A percentile compares a stretch with the other conserved stretches of the same genome.
Conservation (phyloP, 2,113 vertebrate species). For the Lucifuga dentata region DNA sequence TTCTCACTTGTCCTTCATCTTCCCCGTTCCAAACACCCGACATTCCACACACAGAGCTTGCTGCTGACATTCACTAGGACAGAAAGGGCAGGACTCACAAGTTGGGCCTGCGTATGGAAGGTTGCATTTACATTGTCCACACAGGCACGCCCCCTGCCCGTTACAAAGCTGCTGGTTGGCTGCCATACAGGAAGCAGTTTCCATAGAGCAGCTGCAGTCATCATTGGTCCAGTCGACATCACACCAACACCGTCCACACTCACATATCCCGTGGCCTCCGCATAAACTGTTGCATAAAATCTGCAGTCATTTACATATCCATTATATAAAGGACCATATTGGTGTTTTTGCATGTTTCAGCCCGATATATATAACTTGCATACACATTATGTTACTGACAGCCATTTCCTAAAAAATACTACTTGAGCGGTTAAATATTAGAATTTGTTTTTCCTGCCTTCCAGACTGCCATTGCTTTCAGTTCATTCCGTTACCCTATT, state of each 20-base stretch:
- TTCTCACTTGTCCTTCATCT: slow-evolving; percentile 56
- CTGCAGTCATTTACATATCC: not conserved
- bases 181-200: slow-evolving; percentile 81
- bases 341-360: no score
- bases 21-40: slow-evolving; percentile 33
- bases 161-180: slow-evolving; percentile 86
- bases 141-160: slow-evolving; percentile 83
- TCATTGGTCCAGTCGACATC: slow-evolving; percentile 84
- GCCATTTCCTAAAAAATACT: no score
- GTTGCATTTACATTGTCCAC: slow-evolving; percentile 86
- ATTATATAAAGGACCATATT: no score
- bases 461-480: no score
- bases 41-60: slow-evolving; percentile 44
- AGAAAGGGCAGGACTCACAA: slow-evolving; percentile 68
- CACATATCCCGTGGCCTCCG: slow-evolving; percentile 85
- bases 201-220: slow-evolving; percentile 85
- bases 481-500: no score
- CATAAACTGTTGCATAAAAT: slow-evolving; percentile 44
- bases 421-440: no score
- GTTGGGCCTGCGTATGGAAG: slow-evolving; percentile 85
- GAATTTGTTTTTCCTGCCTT: no score
- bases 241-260: slow-evolving; percentile 86
- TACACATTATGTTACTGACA: no score
- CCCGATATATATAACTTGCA: no score
- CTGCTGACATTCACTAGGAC: not conserved